phyloP scores from a whole-genome alignment of 2,888 invertebrate genomes.

The Drosophila antonietae region DNA sequence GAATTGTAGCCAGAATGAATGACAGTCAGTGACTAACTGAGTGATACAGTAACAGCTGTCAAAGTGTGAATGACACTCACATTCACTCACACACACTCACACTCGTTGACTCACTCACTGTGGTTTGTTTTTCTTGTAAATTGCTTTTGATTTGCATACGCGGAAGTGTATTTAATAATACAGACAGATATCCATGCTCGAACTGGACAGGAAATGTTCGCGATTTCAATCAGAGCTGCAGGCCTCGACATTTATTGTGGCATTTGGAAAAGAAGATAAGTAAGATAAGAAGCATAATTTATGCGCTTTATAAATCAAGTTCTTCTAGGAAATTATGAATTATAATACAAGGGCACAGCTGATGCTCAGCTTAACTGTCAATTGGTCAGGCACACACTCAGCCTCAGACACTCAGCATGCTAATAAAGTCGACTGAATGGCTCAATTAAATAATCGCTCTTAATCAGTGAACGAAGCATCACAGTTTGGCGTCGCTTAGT shows the following conservation, averaged over 20 bases:
- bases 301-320: constrained; percentile 55
- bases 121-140: constrained; percentile 35
- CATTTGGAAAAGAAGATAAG: constrained; percentile 20
- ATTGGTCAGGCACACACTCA: constrained; percentile 27
- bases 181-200: neutral
- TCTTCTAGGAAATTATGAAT: constrained; percentile 16
- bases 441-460: constrained; percentile 74
- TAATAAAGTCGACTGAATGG: constrained; percentile 31
- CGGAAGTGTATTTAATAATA: constrained; percentile 36
- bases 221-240: constrained; percentile 18
- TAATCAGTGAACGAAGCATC: constrained; percentile 17
- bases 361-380: constrained; percentile 15
- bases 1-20: constrained; percentile 64
- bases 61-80: constrained; percentile 60
- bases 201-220: constrained; percentile 16
- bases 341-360: constrained; percentile 8
- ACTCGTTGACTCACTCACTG: neutral
- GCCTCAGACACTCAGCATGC: neutral
- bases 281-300: constrained; percentile 54
- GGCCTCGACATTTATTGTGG: constrained; percentile 37
- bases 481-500: neutral
- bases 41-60: constrained; percentile 73
- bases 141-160: constrained; percentile 37
- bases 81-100: constrained; percentile 3
- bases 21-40: constrained; percentile 65